phyloP scores from a whole-genome alignment of 2,888 invertebrate genomes.

The Reticulitermes lucifugus region DNA sequence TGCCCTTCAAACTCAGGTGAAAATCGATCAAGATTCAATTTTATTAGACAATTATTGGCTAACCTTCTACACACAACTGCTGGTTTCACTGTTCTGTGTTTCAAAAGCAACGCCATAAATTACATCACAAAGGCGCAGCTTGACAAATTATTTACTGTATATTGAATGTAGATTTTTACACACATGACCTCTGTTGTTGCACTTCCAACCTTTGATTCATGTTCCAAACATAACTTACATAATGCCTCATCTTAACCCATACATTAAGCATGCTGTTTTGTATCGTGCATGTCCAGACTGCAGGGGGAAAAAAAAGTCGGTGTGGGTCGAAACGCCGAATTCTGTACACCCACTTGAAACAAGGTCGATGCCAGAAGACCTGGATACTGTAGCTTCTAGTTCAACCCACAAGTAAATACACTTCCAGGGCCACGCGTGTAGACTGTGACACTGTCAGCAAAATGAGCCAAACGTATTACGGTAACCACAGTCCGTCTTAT shows the following conservation, averaged over 20 bases:
- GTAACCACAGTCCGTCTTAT: not conserved
- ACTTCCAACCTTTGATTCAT: not conserved
- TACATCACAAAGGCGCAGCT: not conserved
- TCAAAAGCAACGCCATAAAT: not conserved
- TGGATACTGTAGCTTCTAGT: not conserved
- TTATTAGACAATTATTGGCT: too few relatives aligned
- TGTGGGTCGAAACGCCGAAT: conserved; percentile 14
- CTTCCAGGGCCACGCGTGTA: not conserved
- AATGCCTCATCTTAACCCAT: not conserved
- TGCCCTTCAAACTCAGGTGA: too few relatives aligned
- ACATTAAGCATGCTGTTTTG: not conserved
- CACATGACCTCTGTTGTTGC: not conserved
- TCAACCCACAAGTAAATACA: not conserved
- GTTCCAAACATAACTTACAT: not conserved
- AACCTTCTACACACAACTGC: too few relatives aligned
- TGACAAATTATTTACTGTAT: conserved; percentile 7
- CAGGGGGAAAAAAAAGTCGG: not conserved
- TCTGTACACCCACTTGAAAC: conserved; percentile 26
- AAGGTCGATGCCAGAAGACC: conserved; percentile 12
- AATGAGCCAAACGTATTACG: not conserved
- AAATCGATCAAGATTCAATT: too few relatives aligned
- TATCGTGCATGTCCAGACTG: not conserved
- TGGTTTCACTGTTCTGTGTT: not conserved
- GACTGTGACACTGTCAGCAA: not conserved
- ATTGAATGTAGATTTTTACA: not conserved